phyloP scores from a whole-genome alignment of 1,140 invertebrate species.

The Musca domestica region DNA sequence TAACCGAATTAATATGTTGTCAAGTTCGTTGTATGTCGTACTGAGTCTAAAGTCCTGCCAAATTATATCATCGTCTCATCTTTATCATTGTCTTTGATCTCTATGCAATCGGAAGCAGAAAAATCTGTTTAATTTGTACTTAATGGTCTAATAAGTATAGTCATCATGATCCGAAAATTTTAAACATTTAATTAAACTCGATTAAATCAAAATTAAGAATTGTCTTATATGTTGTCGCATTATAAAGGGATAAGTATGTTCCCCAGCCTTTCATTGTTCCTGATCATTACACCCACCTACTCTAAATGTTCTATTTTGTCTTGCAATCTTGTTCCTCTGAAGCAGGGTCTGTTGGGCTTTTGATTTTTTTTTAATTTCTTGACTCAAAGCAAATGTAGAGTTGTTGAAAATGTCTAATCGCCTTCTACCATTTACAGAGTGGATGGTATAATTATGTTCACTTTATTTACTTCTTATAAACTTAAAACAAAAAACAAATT shows the following conservation, averaged over 20 bases:
- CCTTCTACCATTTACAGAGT: slow-evolving; percentile 10
- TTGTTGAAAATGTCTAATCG: slow-evolving; percentile 25
- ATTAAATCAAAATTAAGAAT: neutral
- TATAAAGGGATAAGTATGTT: slow-evolving; percentile 26
- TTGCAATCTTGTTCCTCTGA: neutral
- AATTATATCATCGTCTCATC: neutral
- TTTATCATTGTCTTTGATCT: neutral
- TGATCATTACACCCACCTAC: slow-evolving; percentile 22
- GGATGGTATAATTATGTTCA: slow-evolving; percentile 29
- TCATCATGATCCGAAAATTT: neutral
- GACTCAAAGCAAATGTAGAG: slow-evolving; percentile 6
- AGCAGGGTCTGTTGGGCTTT: too few species aligned
- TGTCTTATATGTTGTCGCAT: slow-evolving; percentile 11
- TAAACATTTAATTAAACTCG: neutral
- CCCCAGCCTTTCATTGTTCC: slow-evolving; percentile 22
- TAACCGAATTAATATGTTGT: neutral
- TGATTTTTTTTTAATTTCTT: slow-evolving; percentile 16
- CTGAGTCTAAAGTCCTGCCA: slow-evolving; percentile 5
- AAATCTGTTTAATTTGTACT: slow-evolving; percentile 25
- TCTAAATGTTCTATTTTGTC: neutral
- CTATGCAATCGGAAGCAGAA: slow-evolving; percentile 28
- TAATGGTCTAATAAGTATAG: neutral
- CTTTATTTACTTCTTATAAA: too few species aligned
- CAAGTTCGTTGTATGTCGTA: slow-evolving; percentile 1
- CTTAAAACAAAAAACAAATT: too few species aligned